Percentiles rank a stretch among this genome's conserved stretches.
These are phyloP conservation scores for Simalia tracyae DNA, from an alignment of 2,797 vertebrate species.

Conservation along the genomic window DNA sequence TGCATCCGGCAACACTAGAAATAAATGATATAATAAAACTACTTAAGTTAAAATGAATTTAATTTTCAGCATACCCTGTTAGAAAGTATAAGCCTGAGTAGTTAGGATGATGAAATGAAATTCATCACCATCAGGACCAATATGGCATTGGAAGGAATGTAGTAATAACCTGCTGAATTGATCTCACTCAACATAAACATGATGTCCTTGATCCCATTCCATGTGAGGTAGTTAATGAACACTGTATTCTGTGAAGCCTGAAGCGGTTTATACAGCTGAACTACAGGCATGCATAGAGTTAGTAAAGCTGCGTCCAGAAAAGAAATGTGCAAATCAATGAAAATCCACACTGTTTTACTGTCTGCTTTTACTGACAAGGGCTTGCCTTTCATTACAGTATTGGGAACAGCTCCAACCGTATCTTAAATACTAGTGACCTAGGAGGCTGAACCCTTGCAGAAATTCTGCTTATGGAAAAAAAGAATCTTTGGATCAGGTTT, in stretches of 20 bases:
- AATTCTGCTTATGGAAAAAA: not conserved
- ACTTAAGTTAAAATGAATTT: constrained; percentile 29
- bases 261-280: not conserved
- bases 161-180: not conserved
- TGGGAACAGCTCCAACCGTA: not conserved
- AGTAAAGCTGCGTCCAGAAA: not conserved
- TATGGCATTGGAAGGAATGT: not conserved
- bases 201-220: not conserved
- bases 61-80: not conserved
- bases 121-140: not conserved
- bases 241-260: not conserved
- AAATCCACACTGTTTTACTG: not conserved
- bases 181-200: not conserved
- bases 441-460: not conserved
- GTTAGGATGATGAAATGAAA: not conserved
- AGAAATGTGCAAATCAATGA: not conserved
- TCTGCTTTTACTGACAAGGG: not conserved
- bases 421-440: not conserved
- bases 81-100: not conserved
- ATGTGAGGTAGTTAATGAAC: not conserved
- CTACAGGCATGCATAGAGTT: not conserved
- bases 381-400: not conserved
- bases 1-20: constrained; percentile 81
- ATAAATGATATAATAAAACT: constrained; percentile 39
- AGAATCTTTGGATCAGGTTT: not conserved